Evolutionary conservation across 1,140 invertebrate genomes (phyloP), one percentile per base, ranked within the genome.

Genomic region (Drosophila santomea): DNA sequence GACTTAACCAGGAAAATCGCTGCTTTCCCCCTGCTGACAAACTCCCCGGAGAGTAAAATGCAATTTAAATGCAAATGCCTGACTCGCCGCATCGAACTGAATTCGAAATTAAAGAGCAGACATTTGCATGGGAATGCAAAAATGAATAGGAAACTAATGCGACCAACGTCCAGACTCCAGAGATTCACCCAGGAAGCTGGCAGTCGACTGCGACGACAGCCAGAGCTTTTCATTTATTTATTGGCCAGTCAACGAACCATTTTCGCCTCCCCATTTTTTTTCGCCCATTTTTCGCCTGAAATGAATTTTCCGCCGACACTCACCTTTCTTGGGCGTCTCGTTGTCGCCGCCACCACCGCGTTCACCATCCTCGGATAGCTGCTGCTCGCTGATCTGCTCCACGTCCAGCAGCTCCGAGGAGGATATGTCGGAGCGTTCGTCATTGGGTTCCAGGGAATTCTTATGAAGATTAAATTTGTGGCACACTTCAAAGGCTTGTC

Each of bases 401-500:
- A 84, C 74, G 74, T 92, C 91, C 41, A 92, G 93, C 71, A 94
- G 89, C 79, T 94, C 94, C 69, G 93, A 95, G 47, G 93, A 95
- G 55, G 93, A 93, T 64, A 94, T 94, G 79, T 95, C 94, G 59
- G 94, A 94, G 69, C 94, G 93, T 77, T 95, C 94, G 56, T 95
- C 94, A 79, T 95, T 94, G 78, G 94, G 93, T 81, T 95, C 94
- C 77, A 94, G 77, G 91, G 91, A 92, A 91, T 92, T 92, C 85
- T 92, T 92, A 81, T 94, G 78, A 83, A 94, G 92, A 81, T 96
- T 96, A 93, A 97, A 94, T 94, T 99, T 99, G 95, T 99, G 98
- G 94, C 98, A 99, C 90, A 99, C 98, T 94, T 99, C 98, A 94
- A 99, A 99, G 17, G 98, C 98, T 93, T 99, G 98, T 36, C 98